Base-by-base conservation (phyloP, 2,888 invertebrate genomes). In the Drosophila aldrichi region DNA sequence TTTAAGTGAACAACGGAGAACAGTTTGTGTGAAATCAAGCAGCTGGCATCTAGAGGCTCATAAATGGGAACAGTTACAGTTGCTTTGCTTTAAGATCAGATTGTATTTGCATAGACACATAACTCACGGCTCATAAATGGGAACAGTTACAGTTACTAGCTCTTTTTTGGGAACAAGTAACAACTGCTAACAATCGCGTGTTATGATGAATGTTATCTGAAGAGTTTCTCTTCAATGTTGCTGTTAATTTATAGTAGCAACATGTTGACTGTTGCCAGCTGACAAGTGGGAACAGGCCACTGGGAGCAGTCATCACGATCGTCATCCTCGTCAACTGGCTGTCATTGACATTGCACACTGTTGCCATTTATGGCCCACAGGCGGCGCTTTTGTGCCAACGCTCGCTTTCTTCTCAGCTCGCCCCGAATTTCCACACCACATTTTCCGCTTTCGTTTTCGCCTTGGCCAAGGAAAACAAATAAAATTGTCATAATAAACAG, bases 401-500 rank as follows among this genome's bases (percentile, higher is more conserved):
- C 36, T 63, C 60, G 74, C 77, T 77, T 74, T 77, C 77, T 70
- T 79, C 61, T 79, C 64, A 14, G 14, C n/a, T 36, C 46, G 4
- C 36, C 36, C n/a, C 55, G 55, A 44, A 32, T 41, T 55, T 18
- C 40, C 34, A n/a, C 22, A 22, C 7, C 1, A n/a, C 34, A 52
- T 38, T 54, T 52, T 49, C 57, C 68, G 81, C 81, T 82, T 82
- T 82, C 83, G 71, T 79, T 83, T 82, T 82, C 83, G 74, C 73
- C 62, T 74, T 73, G 59, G 65, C 63, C 69, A 74, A 84, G 51
- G 65, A 70, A 83, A 85, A 78, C 82, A 76, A 85, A 85, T 76
- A 80, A 83, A 81, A 81, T 74, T 70, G 83, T 83, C 82, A 85
- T 85, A 85, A 84, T 83, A 83, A 83, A 85, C 85, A 70, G 70